Percentiles rank a stretch among this genome's conserved stretches.
phyloP scores from a whole-genome alignment of 53 echinoderm and acorn worm genomes.

The Echinarachnius parma region DNA sequence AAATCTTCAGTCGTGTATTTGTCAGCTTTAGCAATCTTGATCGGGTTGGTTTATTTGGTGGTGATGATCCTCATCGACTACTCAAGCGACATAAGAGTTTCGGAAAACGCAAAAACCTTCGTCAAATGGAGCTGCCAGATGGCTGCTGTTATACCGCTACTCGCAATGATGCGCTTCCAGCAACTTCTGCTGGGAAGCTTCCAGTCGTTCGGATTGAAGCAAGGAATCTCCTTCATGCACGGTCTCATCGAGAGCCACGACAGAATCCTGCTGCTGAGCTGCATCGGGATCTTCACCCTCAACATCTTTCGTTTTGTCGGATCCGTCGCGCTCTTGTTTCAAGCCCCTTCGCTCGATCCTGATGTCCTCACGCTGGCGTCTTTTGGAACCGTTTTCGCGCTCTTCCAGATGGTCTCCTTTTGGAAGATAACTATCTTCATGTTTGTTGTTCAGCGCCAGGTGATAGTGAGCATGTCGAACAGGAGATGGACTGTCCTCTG shows the following conservation, averaged over 20 bases:
- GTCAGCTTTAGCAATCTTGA: too few relatives aligned
- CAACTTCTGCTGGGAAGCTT: background rate
- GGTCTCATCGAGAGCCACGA: slow-evolving; percentile 8
- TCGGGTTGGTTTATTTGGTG: too few relatives aligned
- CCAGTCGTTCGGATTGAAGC: background rate
- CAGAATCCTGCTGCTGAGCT: slow-evolving; percentile 6
- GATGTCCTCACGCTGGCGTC: slow-evolving; percentile 3
- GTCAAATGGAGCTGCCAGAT: too few relatives aligned
- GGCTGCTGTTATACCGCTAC: too few relatives aligned
- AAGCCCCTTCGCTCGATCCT: background rate
- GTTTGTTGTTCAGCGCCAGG: slow-evolving; percentile 23
- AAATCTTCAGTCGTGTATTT: too few relatives aligned
- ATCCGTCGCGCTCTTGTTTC: background rate
- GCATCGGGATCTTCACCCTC: background rate
- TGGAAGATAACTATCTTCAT: slow-evolving; percentile 30
- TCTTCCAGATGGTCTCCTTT: slow-evolving; percentile 3
- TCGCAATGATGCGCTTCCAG: slow-evolving; percentile 9
- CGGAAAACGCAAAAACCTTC: too few relatives aligned
- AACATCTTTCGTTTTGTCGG: slow-evolving; percentile 18
- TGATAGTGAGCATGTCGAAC: background rate
- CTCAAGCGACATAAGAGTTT: too few relatives aligned
- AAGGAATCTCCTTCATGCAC: background rate
- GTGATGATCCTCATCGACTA: too few relatives aligned
- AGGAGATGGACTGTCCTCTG: slow-evolving; percentile 18
- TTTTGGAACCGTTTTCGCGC: background rate